These are phyloP conservation scores for Tetanocera ferruginea DNA, from an alignment of 2,888 invertebrate genomes.

Conservation along the genomic window DNA sequence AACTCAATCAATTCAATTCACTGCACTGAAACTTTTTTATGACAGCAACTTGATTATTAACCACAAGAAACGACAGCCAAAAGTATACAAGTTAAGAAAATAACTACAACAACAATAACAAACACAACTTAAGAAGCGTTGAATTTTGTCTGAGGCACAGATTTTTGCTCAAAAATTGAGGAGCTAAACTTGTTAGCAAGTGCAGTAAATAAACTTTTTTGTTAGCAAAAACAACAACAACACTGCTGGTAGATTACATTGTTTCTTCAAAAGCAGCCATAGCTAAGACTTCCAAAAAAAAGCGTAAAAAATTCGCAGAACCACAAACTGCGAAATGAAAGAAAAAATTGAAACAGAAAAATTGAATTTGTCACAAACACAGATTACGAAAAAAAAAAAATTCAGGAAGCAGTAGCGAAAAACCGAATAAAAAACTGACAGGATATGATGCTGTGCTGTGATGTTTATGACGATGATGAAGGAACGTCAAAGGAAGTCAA, in stretches of 20 bases:
- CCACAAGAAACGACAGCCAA: constrained; percentile 2
- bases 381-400: not conserved
- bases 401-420: not conserved
- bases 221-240: not conserved
- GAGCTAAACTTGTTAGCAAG: not conserved
- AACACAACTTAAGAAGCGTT: not conserved
- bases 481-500: not conserved
- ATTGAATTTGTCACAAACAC: not conserved
- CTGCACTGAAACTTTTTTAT: constrained; percentile 43
- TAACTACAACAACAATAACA: not conserved
- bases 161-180: not conserved
- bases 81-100: not conserved
- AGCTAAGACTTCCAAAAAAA: not conserved
- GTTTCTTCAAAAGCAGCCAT: not conserved
- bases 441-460: not conserved
- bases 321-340: not conserved
- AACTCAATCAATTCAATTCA: constrained; percentile 49
- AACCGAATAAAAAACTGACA: too few species aligned
- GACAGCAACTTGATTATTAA: constrained; percentile 19
- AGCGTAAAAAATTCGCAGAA: not conserved
- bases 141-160: not conserved
- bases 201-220: not conserved
- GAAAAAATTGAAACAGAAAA: not conserved
- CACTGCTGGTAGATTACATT: not conserved
- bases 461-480: not conserved